phyloP scores from a whole-genome alignment of 2,888 invertebrate genomes.

The Eristalis tenax region DNA sequence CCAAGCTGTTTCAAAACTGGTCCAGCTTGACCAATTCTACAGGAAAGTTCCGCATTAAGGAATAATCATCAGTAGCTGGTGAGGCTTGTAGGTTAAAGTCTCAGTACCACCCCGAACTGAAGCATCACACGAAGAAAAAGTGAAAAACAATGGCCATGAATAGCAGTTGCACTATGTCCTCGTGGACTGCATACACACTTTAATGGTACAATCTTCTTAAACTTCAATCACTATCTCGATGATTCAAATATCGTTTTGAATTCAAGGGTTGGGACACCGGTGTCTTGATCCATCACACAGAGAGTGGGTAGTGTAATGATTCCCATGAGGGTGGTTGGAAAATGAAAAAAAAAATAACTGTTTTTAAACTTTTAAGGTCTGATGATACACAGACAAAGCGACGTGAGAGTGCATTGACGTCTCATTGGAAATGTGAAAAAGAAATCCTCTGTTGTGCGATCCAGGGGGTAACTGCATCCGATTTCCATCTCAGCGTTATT shows the following conservation, averaged over 20 bases:
- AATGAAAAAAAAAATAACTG: background rate
- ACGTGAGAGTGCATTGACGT: conserved; percentile 12
- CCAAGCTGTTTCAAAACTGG: too few species aligned
- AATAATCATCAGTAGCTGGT: too few species aligned
- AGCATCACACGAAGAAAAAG: background rate
- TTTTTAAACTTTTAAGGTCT: conserved; percentile 25
- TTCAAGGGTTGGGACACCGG: background rate
- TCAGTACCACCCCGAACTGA: background rate
- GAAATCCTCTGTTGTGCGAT: conserved; percentile 13
- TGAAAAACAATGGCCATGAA: too few species aligned
- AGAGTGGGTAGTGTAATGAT: background rate
- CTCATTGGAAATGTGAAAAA: conserved; percentile 10
- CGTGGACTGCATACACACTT: too few species aligned
- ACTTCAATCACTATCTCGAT: background rate
- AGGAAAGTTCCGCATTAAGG: too few species aligned
- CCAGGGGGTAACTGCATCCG: conserved; percentile 14
- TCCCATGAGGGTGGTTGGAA: background rate
- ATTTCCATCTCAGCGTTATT: conserved; percentile 12
- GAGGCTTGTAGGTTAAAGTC: background rate
- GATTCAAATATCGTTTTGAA: background rate
- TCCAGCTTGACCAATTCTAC: too few species aligned
- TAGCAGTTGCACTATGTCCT: too few species aligned
- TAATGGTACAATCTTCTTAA: conserved; percentile 2
- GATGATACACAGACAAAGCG: conserved; percentile 12
- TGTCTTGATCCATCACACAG: background rate